Percentiles rank a stretch among this genome's conserved stretches.
These are phyloP conservation scores for Eulemur coronatus DNA, from an alignment of 2,797 vertebrate genomes.

Conservation along the genomic window DNA sequence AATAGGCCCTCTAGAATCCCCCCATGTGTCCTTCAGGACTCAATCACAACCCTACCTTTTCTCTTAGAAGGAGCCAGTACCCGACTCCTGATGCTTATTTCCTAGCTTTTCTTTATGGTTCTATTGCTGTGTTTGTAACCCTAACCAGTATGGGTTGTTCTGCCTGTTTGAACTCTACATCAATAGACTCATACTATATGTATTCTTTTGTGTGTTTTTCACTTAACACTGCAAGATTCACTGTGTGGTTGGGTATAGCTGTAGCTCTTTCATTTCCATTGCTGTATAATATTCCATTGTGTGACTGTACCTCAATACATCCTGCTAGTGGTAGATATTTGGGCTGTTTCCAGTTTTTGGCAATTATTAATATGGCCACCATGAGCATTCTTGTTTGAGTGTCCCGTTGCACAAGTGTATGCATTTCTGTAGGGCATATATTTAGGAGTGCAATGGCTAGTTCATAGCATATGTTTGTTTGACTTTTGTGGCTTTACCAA, in stretches of 20 bases:
- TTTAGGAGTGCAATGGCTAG: not conserved
- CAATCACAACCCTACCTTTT: not conserved
- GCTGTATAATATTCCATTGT: not conserved
- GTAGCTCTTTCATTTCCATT: not conserved
- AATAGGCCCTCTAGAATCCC: not conserved
- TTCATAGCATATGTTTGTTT: not conserved
- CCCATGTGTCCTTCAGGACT: not conserved
- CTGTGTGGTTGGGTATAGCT: not conserved
- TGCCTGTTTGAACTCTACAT: not conserved
- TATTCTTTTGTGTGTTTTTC: not conserved
- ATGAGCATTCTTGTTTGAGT: not conserved
- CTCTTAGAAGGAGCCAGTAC: not conserved
- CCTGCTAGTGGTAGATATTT: not conserved
- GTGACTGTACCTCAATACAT: not conserved
- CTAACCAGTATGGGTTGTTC: not conserved
- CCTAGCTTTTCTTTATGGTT: not conserved
- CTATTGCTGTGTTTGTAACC: not conserved
- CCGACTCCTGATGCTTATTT: not conserved
- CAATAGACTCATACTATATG: not conserved
- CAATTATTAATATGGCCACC: not conserved
- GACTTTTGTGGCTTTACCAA: not conserved
- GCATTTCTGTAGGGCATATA: not conserved
- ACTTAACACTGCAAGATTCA: not conserved
- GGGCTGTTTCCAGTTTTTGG: not conserved
- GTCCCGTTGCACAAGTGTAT: not conserved